Conservation (phyloP, 2,888 invertebrate genomes). For the Panzeria rudis region DNA sequence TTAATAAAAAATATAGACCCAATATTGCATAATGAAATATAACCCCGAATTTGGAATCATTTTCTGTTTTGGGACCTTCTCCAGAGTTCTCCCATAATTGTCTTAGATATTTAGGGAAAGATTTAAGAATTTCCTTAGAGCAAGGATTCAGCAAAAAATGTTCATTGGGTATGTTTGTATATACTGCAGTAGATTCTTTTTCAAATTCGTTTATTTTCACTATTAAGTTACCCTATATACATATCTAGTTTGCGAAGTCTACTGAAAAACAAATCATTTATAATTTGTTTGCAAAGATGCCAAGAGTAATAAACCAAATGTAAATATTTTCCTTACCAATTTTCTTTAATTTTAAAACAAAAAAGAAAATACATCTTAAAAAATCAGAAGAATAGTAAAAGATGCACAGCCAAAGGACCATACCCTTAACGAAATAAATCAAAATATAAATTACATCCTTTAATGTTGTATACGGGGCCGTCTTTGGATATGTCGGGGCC, state of each 20-base stretch:
- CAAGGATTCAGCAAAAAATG: no score
- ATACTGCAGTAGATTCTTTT: no score
- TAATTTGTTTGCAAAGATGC: constrained; percentile 72
- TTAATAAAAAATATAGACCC: no score
- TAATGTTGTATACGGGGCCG: neutral
- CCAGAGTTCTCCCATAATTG: no score
- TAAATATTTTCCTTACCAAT: constrained; percentile 70
- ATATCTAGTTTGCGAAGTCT: constrained; percentile 30
- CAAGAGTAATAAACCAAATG: constrained; percentile 70
- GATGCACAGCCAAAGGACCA: neutral
- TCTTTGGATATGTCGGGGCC: no score
- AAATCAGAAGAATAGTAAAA: neutral
- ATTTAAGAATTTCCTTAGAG: no score
- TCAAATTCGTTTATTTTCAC: constrained; percentile 45
- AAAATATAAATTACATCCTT: constrained; percentile 48
- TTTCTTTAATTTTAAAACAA: constrained; percentile 49
- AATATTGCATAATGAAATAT: no score
- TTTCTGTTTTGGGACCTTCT: no score
- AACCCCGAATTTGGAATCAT: no score
- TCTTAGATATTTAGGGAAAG: no score
- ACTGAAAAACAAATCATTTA: constrained; percentile 69
- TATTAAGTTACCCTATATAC: constrained; percentile 29
- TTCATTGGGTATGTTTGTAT: neutral
- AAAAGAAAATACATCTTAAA: constrained; percentile 32
- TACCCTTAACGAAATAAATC: constrained; percentile 15